These are phyloP conservation scores for Parazoanthus swiftii DNA, from an alignment of 92 coral and sea anemone genomes.

Conservation along the genomic window DNA sequence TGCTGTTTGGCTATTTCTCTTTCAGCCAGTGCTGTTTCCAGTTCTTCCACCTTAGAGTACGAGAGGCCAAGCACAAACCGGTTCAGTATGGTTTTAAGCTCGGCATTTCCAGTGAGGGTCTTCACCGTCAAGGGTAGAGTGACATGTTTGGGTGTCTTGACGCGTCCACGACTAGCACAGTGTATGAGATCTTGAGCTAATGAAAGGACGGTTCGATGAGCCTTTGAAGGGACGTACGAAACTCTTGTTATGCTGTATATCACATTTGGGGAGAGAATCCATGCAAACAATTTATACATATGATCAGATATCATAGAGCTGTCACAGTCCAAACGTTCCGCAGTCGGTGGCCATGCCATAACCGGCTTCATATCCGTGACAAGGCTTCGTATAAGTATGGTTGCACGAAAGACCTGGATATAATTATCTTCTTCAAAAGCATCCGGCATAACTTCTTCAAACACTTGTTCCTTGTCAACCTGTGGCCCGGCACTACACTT, in stretches of 20 bases:
- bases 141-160: constrained; percentile 65
- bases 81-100: constrained; percentile 56
- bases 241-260: constrained; percentile 49
- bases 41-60: constrained; percentile 61
- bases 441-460: constrained; percentile 3
- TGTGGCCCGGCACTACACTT: constrained; percentile 9
- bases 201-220: constrained; percentile 55
- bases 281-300: constrained; percentile 64
- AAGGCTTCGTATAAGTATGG: constrained; percentile 50
- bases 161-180: constrained; percentile 57
- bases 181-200: constrained; percentile 65
- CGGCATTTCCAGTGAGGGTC: constrained; percentile 66
- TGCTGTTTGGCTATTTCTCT: constrained; percentile 54
- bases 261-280: constrained; percentile 52
- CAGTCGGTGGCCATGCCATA: constrained; percentile 61
- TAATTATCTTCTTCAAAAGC: constrained; percentile 33
- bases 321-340: constrained; percentile 50
- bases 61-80: constrained; percentile 66
- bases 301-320: constrained; percentile 58
- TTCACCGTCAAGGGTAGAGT: constrained; percentile 66
- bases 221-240: constrained; percentile 44
- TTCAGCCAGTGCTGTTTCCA: constrained; percentile 74
- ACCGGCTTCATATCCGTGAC: constrained; percentile 50
- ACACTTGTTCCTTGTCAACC: constrained; percentile 40
- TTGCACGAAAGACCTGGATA: constrained; percentile 56